Evolutionary conservation across 2,113 vertebrate species (phyloP).

Genomic region (Budorcas taxicolor): DNA sequence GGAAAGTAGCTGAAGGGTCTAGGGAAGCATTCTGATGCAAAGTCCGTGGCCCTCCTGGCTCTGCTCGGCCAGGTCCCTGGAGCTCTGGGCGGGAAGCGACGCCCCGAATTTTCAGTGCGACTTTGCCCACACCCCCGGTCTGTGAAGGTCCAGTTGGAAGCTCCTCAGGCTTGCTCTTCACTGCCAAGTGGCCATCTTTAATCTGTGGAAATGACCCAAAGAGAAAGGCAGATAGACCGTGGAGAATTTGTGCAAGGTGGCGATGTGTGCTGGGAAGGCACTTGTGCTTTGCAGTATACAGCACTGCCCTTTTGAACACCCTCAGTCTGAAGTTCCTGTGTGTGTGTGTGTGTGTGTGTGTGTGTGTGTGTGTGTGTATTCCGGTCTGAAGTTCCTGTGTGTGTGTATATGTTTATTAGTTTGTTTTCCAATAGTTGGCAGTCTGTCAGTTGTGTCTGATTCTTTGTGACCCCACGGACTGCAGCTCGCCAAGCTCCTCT

Average conservation of each 20-base stretch:
- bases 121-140: background rate
- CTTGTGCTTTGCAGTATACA: background rate
- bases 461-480: background rate
- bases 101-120: background rate
- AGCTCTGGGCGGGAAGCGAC: background rate
- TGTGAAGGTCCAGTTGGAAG: background rate
- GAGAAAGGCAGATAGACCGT: background rate
- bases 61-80: background rate
- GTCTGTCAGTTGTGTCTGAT: background rate
- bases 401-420: fast-evolving
- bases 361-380: too few species aligned
- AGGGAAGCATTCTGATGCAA: background rate
- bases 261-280: background rate
- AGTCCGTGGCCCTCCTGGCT: background rate
- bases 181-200: background rate
- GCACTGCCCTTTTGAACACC: background rate
- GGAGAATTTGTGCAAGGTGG: background rate
- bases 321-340: background rate
- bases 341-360: too few species aligned
- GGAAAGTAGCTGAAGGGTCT: background rate
- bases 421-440: background rate
- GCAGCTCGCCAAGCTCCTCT: background rate
- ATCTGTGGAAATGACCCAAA: background rate
- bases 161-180: fast-evolving
- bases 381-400: too few species aligned